phyloP scores from a whole-genome alignment of 2,113 vertebrate species.

The Tyto alba region DNA sequence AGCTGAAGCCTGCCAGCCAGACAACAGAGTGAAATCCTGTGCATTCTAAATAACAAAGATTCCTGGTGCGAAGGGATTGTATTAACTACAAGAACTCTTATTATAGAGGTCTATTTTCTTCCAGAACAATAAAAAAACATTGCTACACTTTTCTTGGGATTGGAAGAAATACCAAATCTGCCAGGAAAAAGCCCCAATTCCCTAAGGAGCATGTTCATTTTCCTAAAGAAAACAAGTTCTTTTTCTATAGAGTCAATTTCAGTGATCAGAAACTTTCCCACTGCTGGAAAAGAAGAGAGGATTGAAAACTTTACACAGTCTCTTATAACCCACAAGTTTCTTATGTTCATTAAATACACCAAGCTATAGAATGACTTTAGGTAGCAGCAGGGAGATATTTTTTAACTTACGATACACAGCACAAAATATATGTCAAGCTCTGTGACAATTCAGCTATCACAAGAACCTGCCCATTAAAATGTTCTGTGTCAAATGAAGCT shows the following conservation, averaged over 20 bases:
- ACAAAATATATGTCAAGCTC: neutral
- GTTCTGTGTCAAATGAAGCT: neutral
- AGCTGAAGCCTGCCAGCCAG: constrained; percentile 15
- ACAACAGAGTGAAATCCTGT: constrained; percentile 13
- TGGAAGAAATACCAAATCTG: neutral
- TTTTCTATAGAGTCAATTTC: neutral
- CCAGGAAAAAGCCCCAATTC: neutral
- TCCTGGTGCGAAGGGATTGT: neutral
- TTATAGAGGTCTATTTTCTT: constrained; percentile 27
- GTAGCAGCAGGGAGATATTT: neutral
- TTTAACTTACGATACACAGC: neutral
- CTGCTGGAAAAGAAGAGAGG: neutral
- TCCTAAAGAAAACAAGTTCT: neutral
- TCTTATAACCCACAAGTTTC: neutral
- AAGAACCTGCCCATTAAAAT: neutral
- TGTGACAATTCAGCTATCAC: fast-evolving
- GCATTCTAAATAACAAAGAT: constrained; percentile 10
- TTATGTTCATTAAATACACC: neutral
- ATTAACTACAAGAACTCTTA: neutral
- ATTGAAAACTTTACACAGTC: neutral
- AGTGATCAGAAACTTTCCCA: neutral
- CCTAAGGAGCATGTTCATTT: neutral
- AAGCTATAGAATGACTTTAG: neutral
- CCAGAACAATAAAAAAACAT: neutral
- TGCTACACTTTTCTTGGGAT: neutral